Evolutionary conservation across 2,888 invertebrate genomes (phyloP), one percentile per base, ranked within the genome.

Genomic region (Himalopsyche japonica): DNA sequence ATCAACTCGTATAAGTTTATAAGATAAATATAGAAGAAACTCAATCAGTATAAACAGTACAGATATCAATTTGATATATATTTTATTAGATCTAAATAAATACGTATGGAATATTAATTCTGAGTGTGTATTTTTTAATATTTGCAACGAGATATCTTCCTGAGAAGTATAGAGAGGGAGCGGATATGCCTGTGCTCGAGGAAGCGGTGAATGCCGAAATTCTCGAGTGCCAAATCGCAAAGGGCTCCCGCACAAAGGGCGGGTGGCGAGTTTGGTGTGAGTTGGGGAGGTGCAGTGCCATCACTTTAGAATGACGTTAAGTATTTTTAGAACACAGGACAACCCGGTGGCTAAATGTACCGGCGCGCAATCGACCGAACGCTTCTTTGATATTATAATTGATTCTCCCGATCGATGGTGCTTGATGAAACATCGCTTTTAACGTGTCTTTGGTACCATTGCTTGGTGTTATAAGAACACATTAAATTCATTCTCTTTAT

Each of bases 241-340:
- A 48, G 80, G 57, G 83, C 34, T 43, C 79, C 82, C 49, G 43
- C 15, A 80, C 83, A 83, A 83, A 76, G 83, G 79, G 64, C 49
- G 57, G 77, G 77, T n/a, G 49, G 48, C 48, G 10, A 10, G n/a
- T 10, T n/a, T 7, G 32, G 57, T n/a, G 47, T 18, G 80, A 15
- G 49, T 18, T 30, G 48, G 47, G 8, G 79, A 18, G 18, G 6
- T n/a, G 27, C 47, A 27, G 18, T 32, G n/a, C 18, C 76, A 27
- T 76, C 76, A 76, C 30, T 30, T 76, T 34, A 34, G 34, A 34
- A 34, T 30, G 76, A 76, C 76, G 32, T 18, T 76, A 32, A 76
- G 76, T 76, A 76, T 57, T 57, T 57, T 57, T 57, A 57, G 57
- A 57, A 57, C 57, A 57, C 20, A 57, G 57, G 57, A 57, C 57